Evolutionary conservation across 1,140 invertebrate genomes (phyloP), one percentile per base, ranked within the genome.

Genomic region (Geopemphigus sp.): DNA sequence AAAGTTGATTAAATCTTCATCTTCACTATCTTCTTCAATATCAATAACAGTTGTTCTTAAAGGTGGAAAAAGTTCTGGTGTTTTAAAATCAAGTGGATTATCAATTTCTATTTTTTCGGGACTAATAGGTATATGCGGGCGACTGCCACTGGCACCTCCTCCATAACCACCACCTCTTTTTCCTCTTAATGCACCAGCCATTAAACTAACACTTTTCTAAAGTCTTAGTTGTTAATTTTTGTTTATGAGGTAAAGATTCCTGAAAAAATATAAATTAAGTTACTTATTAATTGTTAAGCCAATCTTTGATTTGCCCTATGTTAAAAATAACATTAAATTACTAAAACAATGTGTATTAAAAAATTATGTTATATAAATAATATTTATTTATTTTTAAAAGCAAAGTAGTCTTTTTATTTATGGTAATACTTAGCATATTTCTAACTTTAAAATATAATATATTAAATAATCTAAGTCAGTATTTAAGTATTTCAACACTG

Each of bases 21-120:
- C 80, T 70, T 80, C 76, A 63, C 73, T 81, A 57, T 82, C 81
- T 53, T 81, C 68, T 26, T 80, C 63, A 64, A 83, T 81, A 24
- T 64, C 56, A 39, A 73, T 82, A 53, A 81, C 70, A 70, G 61
- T 78, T n/a, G 72, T 47, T 45, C 73, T 29, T 50, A 81, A 57
- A 24, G 57, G 50, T 2, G 81, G 81, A 56, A 76, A 81, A 17
- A 74, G 70, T 68, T 73, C 73, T 19, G 81, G 63, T 39, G 81
- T 32, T 73, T 61, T 76, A n/a, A 76, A 73, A 53, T 59, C 72
- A 1, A 64, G 26, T 68, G 70, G 73, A 1, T 78, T 57, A n/a
- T 66, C 73, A 56, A n/a, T 0, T 78, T 74, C 47, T 24, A 24
- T 12, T 73, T 32, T 76, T 1, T 81, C 57, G 47, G 45, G 1